Evolutionary conservation across 2,888 invertebrate species (phyloP).

Genomic region (Octonoba sinensis): DNA sequence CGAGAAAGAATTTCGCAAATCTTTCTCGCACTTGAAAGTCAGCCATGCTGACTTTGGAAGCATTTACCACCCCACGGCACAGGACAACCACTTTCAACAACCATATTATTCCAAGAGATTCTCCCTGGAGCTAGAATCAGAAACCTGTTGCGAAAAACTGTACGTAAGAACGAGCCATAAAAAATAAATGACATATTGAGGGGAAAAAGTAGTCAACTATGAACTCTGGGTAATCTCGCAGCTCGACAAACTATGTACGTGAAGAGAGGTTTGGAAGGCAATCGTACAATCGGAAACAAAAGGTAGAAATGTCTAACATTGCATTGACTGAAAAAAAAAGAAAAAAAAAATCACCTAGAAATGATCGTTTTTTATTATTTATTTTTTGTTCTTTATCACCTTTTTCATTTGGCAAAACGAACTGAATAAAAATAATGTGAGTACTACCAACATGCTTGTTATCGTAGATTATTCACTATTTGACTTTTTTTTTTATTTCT

Average conservation of each 20-base stretch:
- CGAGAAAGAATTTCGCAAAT: too few species aligned
- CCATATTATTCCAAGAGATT: slow-evolving; percentile 14
- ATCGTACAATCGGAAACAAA: slow-evolving; percentile 19
- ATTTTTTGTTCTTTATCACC: not conserved
- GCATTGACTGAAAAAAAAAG: too few species aligned
- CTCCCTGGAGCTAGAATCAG: not conserved
- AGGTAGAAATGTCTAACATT: slow-evolving; percentile 18
- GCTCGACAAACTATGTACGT: not conserved
- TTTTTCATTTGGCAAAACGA: slow-evolving; percentile 1
- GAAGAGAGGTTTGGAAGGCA: slow-evolving; percentile 2
- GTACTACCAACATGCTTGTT: slow-evolving; percentile 2
- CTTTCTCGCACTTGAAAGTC: too few species aligned
- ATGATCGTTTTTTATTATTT: not conserved
- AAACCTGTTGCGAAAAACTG: slow-evolving; percentile 11
- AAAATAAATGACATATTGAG: not conserved
- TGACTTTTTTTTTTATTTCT: slow-evolving; percentile 1
- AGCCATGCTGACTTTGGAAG: too few species aligned
- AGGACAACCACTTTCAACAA: not conserved
- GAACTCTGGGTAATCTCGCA: not conserved
- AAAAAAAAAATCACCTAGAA: too few species aligned
- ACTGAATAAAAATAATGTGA: slow-evolving; percentile 5
- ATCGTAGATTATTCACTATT: slow-evolving; percentile 20
- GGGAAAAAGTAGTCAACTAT: slow-evolving; percentile 12
- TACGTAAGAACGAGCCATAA: not conserved
- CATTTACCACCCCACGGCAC: too few species aligned